Conservation (phyloP, 2,113 vertebrate species). For the Corythaeola cristata region DNA sequence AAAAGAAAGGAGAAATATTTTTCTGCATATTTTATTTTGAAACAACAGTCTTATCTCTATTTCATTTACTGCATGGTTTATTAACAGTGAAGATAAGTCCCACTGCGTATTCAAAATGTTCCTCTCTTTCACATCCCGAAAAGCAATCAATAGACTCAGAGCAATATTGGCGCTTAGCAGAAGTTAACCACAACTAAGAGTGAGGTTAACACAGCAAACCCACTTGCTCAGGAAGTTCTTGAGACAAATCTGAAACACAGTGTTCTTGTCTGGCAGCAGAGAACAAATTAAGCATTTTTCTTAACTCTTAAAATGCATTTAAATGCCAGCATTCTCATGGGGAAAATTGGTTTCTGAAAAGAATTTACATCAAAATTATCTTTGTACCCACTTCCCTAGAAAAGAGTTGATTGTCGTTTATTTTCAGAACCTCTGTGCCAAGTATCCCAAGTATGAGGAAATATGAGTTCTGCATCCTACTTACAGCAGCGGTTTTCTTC, state of each 20-base stretch:
- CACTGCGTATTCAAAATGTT: background rate
- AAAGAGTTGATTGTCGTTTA: background rate
- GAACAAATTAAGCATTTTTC: conserved; percentile 13
- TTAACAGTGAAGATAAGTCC: background rate
- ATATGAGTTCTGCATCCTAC: background rate
- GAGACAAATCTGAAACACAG: conserved; percentile 28
- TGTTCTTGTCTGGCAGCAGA: conserved; percentile 13
- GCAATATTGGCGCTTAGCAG: background rate
- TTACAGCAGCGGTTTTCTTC: background rate
- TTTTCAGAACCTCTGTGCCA: conserved; percentile 30
- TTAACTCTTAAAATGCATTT: conserved; percentile 22
- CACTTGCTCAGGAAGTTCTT: conserved; percentile 47
- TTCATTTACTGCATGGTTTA: background rate
- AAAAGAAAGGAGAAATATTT: background rate
- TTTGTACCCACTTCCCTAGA: background rate
- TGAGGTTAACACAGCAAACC: background rate
- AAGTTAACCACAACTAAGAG: conserved; percentile 17
- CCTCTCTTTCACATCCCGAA: background rate
- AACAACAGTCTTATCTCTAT: background rate
- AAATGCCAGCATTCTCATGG: conserved; percentile 6
- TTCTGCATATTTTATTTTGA: background rate
- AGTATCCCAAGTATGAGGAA: conserved; percentile 44
- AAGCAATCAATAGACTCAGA: background rate
- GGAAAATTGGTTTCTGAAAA: conserved; percentile 11
- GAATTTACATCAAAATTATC: conserved; percentile 1